These are phyloP conservation scores for Crossaster papposus DNA, from an alignment of 53 echinoderm and acorn worm species.

Conservation along the genomic window DNA sequence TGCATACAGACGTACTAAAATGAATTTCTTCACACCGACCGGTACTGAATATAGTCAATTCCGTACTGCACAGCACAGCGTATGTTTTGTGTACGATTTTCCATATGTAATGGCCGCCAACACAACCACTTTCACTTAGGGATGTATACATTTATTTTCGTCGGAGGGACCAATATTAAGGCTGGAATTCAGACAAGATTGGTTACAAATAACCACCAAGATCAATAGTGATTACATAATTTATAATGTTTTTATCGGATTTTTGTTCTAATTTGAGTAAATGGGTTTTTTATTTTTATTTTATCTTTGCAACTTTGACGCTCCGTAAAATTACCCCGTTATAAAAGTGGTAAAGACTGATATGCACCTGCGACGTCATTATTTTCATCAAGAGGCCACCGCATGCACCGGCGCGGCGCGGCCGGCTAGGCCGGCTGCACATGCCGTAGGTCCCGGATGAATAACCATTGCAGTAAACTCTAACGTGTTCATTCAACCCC, in stretches of 20 bases:
- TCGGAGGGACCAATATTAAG: background rate
- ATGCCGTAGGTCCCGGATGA: conserved; percentile 31
- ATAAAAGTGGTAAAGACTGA: conserved; percentile 17
- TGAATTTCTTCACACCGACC: background rate
- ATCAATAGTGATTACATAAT: background rate
- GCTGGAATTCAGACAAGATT: too few species aligned
- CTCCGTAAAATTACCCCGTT: background rate
- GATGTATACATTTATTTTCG: background rate
- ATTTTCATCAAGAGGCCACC: conserved; percentile 28
- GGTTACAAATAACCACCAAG: too few species aligned
- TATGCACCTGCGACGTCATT: conserved; percentile 57
- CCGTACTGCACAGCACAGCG: background rate
- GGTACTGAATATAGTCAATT: background rate
- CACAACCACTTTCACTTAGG: conserved; percentile 51
- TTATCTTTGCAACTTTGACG: background rate
- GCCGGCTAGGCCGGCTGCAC: background rate
- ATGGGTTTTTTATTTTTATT: background rate
- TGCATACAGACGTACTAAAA: background rate
- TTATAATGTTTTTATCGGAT: background rate
- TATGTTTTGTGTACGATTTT: background rate
- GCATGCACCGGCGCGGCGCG: too few species aligned
- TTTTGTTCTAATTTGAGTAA: background rate
- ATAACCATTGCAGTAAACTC: background rate
- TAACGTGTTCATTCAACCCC: background rate
- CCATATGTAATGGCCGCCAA: conserved; percentile 36